A percentile compares a stretch with the other conserved stretches of the same genome.
Conservation (phyloP, 2,888 invertebrate species). For the Orchesellides sinensis region DNA sequence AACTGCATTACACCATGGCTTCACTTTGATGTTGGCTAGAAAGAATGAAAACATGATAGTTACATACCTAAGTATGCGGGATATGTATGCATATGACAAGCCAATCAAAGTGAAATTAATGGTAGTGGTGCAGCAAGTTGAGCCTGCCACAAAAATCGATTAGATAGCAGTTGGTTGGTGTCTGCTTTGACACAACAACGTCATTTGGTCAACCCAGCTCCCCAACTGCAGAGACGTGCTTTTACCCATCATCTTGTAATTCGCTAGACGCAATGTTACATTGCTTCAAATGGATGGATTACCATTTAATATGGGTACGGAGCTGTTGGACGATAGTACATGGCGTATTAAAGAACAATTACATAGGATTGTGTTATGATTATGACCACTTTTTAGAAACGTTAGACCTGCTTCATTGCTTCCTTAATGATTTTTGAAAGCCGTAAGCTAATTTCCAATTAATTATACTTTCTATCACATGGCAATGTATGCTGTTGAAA, state of each 20-base stretch:
- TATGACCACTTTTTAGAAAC: slow-evolving; percentile 1
- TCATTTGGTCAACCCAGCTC: background rate
- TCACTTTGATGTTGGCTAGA: slow-evolving; percentile 41
- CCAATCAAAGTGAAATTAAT: slow-evolving; percentile 36
- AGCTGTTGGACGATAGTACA: too few relatives aligned
- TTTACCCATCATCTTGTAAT: too few relatives aligned
- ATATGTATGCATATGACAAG: slow-evolving; percentile 31
- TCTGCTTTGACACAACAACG: slow-evolving; percentile 23
- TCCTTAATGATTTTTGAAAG: slow-evolving; percentile 25
- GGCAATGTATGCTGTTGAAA: background rate
- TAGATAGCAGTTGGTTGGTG: slow-evolving; percentile 6
- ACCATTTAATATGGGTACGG: too few relatives aligned
- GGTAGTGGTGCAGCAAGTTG: background rate
- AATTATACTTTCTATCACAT: slow-evolving; percentile 36
- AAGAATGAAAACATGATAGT: background rate
- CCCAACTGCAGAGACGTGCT: too few relatives aligned
- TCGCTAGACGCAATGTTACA: too few relatives aligned
- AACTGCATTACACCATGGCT: background rate
- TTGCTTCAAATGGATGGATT: too few relatives aligned
- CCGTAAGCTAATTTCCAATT: slow-evolving; percentile 56
- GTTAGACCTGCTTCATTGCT: background rate
- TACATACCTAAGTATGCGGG: background rate
- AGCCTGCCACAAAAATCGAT: background rate
- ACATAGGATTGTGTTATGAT: slow-evolving; percentile 27
- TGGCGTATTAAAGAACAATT: slow-evolving; percentile 45